phyloP scores from a whole-genome alignment of 2,113 vertebrate species.

The Cervus canadensis region DNA sequence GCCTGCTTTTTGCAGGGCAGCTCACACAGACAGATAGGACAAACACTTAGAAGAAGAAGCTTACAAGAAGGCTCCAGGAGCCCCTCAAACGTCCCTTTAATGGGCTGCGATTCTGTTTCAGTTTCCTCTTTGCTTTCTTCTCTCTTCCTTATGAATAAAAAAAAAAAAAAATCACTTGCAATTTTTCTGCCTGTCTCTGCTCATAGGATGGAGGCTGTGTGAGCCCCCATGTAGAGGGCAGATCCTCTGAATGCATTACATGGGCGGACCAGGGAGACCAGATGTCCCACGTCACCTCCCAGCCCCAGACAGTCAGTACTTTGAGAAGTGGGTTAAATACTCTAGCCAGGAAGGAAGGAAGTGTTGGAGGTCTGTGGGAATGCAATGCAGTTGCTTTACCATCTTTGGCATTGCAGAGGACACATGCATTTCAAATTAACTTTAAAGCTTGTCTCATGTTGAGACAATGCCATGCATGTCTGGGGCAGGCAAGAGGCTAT shows the following conservation, averaged over 20 bases:
- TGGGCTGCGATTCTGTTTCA: neutral
- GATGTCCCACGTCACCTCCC: neutral
- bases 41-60: neutral
- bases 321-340: slow-evolving; percentile 14
- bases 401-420: neutral
- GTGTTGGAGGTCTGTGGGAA: slow-evolving; percentile 17
- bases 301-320: neutral
- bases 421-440: neutral
- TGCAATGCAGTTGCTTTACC: neutral
- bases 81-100: neutral
- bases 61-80: neutral
- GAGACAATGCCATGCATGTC: neutral
- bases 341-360: slow-evolving; percentile 32
- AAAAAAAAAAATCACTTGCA: neutral
- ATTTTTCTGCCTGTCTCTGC: neutral
- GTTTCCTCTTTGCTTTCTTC: neutral
- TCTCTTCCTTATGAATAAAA: neutral
- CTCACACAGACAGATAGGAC: neutral
- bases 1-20: neutral
- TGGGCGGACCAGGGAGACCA: neutral
- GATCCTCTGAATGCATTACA: neutral
- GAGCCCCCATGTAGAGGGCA: too few relatives aligned
- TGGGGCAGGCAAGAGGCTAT: neutral
- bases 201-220: neutral
- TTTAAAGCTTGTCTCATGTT: neutral